Conservation (phyloP, 2,888 invertebrate genomes). For the Tipula vernalis region DNA sequence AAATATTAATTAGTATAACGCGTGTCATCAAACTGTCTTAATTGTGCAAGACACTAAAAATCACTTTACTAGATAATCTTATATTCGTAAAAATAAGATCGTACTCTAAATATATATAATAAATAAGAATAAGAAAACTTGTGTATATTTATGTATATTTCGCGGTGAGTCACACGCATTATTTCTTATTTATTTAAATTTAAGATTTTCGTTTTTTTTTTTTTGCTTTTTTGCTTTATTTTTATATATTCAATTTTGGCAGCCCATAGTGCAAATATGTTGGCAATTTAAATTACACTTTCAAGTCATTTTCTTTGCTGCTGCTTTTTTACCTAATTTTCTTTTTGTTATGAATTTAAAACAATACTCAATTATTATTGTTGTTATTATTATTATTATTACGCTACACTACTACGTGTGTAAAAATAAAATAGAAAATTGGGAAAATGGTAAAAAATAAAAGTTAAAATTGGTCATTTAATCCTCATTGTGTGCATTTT, state of each 20-base stretch:
- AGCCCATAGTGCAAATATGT: slow-evolving; percentile 11
- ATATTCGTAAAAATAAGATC: background rate
- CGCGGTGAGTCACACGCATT: background rate
- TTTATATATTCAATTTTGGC: slow-evolving; percentile 8
- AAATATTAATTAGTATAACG: too few relatives aligned
- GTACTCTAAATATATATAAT: background rate
- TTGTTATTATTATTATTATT: background rate
- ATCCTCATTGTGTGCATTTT: background rate
- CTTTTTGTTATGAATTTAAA: background rate
- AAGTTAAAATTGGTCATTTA: background rate
- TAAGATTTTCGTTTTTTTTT: background rate
- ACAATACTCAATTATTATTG: background rate
- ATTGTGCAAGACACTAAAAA: background rate
- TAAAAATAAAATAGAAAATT: background rate
- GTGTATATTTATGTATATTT: background rate
- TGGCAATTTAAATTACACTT: slow-evolving; percentile 11
- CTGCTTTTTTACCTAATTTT: background rate
- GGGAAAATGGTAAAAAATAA: background rate
- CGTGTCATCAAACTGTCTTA: too few relatives aligned
- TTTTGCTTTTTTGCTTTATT: background rate
- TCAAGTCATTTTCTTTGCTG: background rate
- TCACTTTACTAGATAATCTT: background rate
- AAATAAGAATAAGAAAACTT: background rate
- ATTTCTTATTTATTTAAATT: background rate
- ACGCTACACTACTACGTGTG: background rate